phyloP scores from a whole-genome alignment of 1,140 invertebrate species.

The Medauroidea extradentata region DNA sequence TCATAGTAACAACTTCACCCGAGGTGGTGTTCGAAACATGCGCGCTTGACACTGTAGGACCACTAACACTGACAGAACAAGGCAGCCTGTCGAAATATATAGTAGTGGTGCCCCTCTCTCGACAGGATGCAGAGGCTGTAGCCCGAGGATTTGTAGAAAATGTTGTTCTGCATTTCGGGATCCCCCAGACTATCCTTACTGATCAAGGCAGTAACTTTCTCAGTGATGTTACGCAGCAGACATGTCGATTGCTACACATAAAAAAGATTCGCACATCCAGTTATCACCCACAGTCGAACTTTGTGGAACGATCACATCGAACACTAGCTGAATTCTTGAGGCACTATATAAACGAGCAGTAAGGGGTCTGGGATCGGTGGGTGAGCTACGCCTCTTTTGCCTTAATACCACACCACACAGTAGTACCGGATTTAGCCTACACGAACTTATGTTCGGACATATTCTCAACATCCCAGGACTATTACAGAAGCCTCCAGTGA shows the following conservation, averaged over 20 bases:
- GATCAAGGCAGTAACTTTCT: slow-evolving; percentile 3
- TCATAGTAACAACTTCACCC: slow-evolving; percentile 1
- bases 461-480: slow-evolving; percentile 3
- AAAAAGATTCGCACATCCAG: slow-evolving; percentile 30
- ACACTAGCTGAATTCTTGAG: slow-evolving; percentile 34
- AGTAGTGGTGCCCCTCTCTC: background rate
- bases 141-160: background rate
- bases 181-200: background rate
- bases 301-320: slow-evolving; percentile 34
- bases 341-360: slow-evolving; percentile 27
- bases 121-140: background rate
- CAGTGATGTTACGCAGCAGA: slow-evolving; percentile 20
- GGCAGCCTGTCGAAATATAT: slow-evolving; percentile 5
- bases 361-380: slow-evolving; percentile 32
- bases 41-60: slow-evolving; percentile 4
- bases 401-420: slow-evolving; percentile 13
- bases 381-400: background rate
- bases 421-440: background rate
- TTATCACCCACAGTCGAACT: slow-evolving; percentile 36
- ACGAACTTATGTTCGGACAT: slow-evolving; percentile 17
- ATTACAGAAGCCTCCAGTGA: slow-evolving; percentile 4
- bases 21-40: background rate
- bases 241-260: slow-evolving; percentile 27
- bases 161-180: background rate
- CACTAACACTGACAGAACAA: too few relatives aligned